phyloP scores from a whole-genome alignment of 2,888 invertebrate species.

The Pollenia griseotomentosa region DNA sequence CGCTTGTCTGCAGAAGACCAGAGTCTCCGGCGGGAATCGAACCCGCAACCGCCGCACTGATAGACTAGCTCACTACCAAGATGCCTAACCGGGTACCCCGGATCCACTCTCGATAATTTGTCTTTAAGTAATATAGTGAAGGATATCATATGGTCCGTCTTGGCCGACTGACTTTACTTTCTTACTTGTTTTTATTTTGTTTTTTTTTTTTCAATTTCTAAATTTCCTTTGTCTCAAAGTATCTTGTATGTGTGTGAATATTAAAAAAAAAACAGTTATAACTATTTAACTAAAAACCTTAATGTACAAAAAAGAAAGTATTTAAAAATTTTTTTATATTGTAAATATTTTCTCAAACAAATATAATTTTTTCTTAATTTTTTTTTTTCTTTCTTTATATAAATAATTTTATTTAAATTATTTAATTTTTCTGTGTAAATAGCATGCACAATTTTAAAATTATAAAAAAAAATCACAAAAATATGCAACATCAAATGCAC shows the following conservation, averaged over 20 bases:
- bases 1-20: no score
- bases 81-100: no score
- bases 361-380: constrained; percentile 8
- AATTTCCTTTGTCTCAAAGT: constrained; percentile 83
- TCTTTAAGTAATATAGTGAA: no score
- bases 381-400: constrained; percentile 18
- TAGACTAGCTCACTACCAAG: no score
- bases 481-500: constrained; percentile 59
- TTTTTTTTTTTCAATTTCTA: constrained; percentile 47
- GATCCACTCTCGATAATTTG: no score
- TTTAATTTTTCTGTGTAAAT: constrained; percentile 60
- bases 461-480: constrained; percentile 61
- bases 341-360: constrained; percentile 54
- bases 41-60: no score
- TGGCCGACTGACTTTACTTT: no score
- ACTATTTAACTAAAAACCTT: constrained; percentile 58
- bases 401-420: constrained; percentile 15
- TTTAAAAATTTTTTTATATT: constrained; percentile 40
- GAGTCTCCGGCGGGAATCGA: no score
- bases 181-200: constrained; percentile 36
- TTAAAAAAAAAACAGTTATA: constrained; percentile 74
- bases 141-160: background rate
- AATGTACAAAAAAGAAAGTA: constrained; percentile 76
- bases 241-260: constrained; percentile 85
- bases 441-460: constrained; percentile 53